Base-by-base conservation (phyloP, 2,113 vertebrate species). In the Etheostoma spectabile region DNA sequence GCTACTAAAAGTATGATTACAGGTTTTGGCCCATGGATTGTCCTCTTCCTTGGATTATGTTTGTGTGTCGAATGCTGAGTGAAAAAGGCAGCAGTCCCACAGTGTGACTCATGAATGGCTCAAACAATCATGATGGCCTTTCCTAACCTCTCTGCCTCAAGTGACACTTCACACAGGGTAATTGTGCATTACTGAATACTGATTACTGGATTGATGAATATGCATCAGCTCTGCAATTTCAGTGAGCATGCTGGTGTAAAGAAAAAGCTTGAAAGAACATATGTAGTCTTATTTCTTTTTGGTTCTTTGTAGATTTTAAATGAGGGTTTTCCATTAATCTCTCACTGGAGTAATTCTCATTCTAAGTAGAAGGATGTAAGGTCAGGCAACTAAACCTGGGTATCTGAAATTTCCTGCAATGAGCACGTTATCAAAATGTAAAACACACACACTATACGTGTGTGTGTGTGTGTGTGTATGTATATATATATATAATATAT, bases 61-160 rank as follows among this genome's bases (percentile, higher is more conserved):
- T 53, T 85, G 60, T 55, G 76, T n/a, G 60, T 22, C 69, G 73
- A 70, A 79, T 80, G 65, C 59, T 49, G 38, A 84, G 45, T 16
- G 55, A 62, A 52, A 12, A 48, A 64, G 13, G 8, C 49, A 63
- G 46, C 27, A 18, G 66, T 62, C 13, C 33, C 35, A 49, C 56
- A 45, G 45, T 8, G 33, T 46, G 55, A 79, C 72, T 81, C 65
- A 63, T 22, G 56, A 3, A 35, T 33, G 67, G 70, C 60, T 71
- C 42, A 45, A 27, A 38, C 68, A 55, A 11, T 46, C 52, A 71
- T 16, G 55, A 52, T 19, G 22, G 51, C 70, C 66, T 86, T 73
- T 74, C n/a, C 52, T 49, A 70, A 75, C 66, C 45, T 64, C 24
- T 19, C 52, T 64, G 67, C 74, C 63, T 70, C 68, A 38, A 51